These are phyloP conservation scores for Mus spretus DNA, from an alignment of 2,797 vertebrate genomes.

Conservation along the genomic window DNA sequence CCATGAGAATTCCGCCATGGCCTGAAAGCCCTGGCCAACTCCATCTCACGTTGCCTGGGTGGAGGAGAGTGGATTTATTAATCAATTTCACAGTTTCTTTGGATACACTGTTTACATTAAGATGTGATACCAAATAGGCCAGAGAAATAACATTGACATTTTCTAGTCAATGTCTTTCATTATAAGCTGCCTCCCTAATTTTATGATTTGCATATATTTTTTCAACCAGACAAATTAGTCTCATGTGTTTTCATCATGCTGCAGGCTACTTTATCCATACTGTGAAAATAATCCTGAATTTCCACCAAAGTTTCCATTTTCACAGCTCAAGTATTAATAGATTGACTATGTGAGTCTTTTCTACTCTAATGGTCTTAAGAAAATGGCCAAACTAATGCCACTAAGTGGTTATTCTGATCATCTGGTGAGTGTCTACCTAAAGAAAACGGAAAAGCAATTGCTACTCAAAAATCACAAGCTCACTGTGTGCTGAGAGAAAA, in stretches of 20 bases:
- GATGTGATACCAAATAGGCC: constrained; percentile 84
- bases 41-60: constrained; percentile 83
- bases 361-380: constrained; percentile 39
- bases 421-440: neutral
- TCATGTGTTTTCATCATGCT: constrained; percentile 81
- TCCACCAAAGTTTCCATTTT: constrained; percentile 79
- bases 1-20: constrained; percentile 49
- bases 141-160: constrained; percentile 87
- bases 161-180: constrained; percentile 84
- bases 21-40: constrained; percentile 73
- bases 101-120: constrained; percentile 85
- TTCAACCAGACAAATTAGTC: constrained; percentile 81
- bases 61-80: constrained; percentile 87
- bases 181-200: constrained; percentile 84
- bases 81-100: constrained; percentile 90
- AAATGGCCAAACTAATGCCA: constrained; percentile 66
- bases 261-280: constrained; percentile 62
- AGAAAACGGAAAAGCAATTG: neutral
- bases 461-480: constrained; percentile 29
- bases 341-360: constrained; percentile 26
- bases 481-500: neutral
- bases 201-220: constrained; percentile 85
- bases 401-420: constrained; percentile 49
- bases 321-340: constrained; percentile 75
- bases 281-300: constrained; percentile 49